phyloP scores from a whole-genome alignment of 2,113 vertebrate genomes.

The Corvus hawaiiensis region DNA sequence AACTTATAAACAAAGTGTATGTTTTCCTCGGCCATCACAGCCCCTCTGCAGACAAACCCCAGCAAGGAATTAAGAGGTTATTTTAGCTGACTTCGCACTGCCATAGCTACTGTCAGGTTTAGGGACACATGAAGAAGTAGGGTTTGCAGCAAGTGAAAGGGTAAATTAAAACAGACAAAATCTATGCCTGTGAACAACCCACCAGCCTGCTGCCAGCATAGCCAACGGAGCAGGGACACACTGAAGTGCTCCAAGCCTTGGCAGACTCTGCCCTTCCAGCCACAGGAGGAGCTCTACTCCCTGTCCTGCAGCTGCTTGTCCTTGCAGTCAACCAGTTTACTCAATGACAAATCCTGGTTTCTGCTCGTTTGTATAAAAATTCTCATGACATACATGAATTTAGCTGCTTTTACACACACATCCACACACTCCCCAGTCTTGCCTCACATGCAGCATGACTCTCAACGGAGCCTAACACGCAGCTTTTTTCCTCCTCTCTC shows the following conservation, averaged over 20 bases:
- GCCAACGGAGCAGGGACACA: not conserved
- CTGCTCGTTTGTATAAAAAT: not conserved
- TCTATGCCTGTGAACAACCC: not conserved
- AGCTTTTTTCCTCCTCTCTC: not conserved
- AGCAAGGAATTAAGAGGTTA: not conserved
- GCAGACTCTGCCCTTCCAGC: not conserved
- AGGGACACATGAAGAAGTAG: not conserved
- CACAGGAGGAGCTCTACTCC: not conserved
- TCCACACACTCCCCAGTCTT: not conserved
- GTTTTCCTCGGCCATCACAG: not conserved
- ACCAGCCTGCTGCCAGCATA: not conserved
- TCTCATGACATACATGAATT: not conserved
- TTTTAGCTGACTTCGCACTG: not conserved
- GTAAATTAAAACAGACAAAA: not conserved
- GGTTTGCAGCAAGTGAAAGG: not conserved
- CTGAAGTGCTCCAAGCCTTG: not conserved
- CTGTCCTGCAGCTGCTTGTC: not conserved
- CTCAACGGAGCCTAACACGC: accelerated
- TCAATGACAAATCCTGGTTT: not conserved
- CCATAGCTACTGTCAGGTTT: not conserved
- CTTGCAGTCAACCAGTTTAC: not conserved
- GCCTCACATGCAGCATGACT: not conserved
- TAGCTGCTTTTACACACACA: not conserved
- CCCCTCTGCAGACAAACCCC: not conserved
- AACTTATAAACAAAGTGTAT: not conserved